Evolutionary conservation across 2,113 vertebrate species (phyloP).

Genomic region (Limanda limanda): DNA sequence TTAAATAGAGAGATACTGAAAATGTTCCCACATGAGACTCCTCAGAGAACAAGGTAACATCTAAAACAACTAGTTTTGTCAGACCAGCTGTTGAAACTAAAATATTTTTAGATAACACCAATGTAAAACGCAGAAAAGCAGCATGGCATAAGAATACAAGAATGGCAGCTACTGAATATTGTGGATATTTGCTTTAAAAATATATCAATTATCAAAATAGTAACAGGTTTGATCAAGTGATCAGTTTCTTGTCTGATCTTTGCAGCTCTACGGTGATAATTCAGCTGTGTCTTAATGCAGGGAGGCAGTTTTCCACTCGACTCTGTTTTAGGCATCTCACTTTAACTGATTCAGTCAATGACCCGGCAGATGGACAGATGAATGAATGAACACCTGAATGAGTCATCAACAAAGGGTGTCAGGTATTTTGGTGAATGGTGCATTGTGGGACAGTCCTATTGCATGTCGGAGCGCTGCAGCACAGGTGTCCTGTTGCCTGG

Average conservation of each 20-base stretch:
- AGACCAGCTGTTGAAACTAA: background rate
- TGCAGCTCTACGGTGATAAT: too few species aligned
- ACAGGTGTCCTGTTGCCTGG: slow-evolving; percentile 45
- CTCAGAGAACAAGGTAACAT: background rate
- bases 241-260: too few species aligned
- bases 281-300: background rate
- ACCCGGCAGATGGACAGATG: slow-evolving; percentile 27
- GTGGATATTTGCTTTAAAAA: too few species aligned
- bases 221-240: too few species aligned
- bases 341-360: background rate
- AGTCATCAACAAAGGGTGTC: slow-evolving; percentile 23
- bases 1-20: background rate
- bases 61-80: background rate
- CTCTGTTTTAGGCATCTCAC: background rate
- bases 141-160: too few species aligned
- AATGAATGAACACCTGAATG: slow-evolving; percentile 29
- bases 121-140: too few species aligned
- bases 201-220: too few species aligned
- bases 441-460: slow-evolving; percentile 22
- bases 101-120: too few species aligned
- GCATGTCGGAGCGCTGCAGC: background rate
- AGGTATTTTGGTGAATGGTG: slow-evolving; percentile 22
- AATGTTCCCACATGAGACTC: background rate
- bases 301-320: background rate
- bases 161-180: too few species aligned